phyloP scores from a whole-genome alignment of 2,113 vertebrate genomes.

The Paraplagusia blochii region DNA sequence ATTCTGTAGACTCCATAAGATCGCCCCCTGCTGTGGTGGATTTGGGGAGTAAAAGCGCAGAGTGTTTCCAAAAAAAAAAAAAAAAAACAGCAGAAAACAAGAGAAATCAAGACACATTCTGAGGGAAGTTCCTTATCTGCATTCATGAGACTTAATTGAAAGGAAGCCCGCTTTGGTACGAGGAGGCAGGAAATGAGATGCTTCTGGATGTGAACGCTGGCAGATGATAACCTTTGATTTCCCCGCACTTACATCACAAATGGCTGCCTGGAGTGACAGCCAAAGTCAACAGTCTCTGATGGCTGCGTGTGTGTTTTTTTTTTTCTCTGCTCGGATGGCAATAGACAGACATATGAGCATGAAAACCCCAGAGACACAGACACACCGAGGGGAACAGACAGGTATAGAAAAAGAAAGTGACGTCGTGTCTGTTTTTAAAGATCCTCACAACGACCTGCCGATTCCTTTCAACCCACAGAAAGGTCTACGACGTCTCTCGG shows the following conservation, averaged over 20 bases:
- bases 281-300: conserved; percentile 60
- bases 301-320: conserved; percentile 10
- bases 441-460: neutral
- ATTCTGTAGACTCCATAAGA: too few species aligned
- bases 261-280: conserved; percentile 61
- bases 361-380: conserved; percentile 19
- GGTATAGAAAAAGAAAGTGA: conserved; percentile 16
- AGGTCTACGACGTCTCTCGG: too few species aligned
- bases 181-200: conserved; percentile 60
- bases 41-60: conserved; percentile 14
- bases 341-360: conserved; percentile 13
- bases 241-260: conserved; percentile 61
- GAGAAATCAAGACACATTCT: conserved; percentile 31
- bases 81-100: conserved; percentile 16
- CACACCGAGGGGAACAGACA: conserved; percentile 1
- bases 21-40: neutral
- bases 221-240: conserved; percentile 72
- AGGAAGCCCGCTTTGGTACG: conserved; percentile 55
- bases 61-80: neutral
- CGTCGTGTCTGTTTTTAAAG: conserved; percentile 21
- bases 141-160: conserved; percentile 66
- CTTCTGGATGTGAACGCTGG: conserved; percentile 51
- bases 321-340: conserved; percentile 9
- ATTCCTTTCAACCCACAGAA: neutral
- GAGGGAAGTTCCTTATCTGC: conserved; percentile 26